Percentiles rank a stretch among this genome's conserved stretches.
phyloP scores from a whole-genome alignment of 2,888 invertebrate species.

The Argyresthia goedartella region DNA sequence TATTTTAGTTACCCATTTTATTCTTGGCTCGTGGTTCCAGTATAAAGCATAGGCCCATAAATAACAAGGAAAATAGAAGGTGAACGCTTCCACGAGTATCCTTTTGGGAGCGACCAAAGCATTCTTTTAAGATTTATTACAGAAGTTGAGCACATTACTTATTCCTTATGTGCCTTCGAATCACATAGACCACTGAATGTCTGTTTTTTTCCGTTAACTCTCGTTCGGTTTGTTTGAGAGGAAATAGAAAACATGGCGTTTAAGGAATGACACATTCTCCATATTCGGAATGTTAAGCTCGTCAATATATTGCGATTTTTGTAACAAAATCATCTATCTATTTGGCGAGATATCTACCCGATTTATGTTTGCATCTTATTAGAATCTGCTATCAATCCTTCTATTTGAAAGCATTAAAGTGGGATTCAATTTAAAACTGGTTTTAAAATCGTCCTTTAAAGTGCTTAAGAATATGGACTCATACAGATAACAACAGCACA shows the following conservation, averaged over 20 bases:
- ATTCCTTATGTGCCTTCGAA: conserved; percentile 61
- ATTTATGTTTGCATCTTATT: too few relatives aligned
- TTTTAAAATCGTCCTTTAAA: too few relatives aligned
- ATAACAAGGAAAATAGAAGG: conserved; percentile 69
- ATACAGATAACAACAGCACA: too few relatives aligned
- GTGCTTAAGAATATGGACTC: too few relatives aligned
- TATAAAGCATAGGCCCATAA: conserved; percentile 68
- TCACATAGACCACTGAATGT: conserved; percentile 42
- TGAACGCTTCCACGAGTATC: conserved; percentile 67
- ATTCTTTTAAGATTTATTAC: conserved; percentile 71
- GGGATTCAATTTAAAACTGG: too few relatives aligned
- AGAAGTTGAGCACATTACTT: conserved; percentile 67
- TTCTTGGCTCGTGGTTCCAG: conserved; percentile 62
- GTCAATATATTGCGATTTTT: too few relatives aligned
- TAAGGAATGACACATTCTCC: too few relatives aligned
- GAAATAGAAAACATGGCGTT: neutral
- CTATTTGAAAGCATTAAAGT: too few relatives aligned
- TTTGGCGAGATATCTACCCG: too few relatives aligned
- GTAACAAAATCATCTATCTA: too few relatives aligned
- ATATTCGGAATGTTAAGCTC: too few relatives aligned
- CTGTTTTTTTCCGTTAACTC: conserved; percentile 17
- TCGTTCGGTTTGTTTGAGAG: conserved; percentile 14
- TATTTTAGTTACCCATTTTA: conserved; percentile 67
- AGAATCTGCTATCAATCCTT: too few relatives aligned
- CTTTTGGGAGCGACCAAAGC: conserved; percentile 68